Percentiles rank a stretch among this genome's conserved stretches.
Conservation (phyloP, 2,888 invertebrate species). For the Eucriotettix oculatus region DNA sequence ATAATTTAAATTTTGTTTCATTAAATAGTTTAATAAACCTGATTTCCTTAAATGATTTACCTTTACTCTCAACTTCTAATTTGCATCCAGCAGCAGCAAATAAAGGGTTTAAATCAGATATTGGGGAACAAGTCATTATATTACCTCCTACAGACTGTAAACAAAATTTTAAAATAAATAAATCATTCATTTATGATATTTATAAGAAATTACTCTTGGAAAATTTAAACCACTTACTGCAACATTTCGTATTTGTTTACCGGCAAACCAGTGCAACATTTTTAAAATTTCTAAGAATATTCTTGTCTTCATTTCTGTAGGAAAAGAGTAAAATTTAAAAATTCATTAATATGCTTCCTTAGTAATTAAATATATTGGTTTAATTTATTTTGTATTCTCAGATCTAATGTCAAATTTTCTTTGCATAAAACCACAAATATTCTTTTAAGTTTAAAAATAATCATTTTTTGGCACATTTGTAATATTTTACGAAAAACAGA, state of each 20-base stretch:
- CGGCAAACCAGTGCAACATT: conserved; percentile 91
- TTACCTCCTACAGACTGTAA: conserved; percentile 71
- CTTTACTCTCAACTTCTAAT: conserved; percentile 42
- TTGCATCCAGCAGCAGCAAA: conserved; percentile 59
- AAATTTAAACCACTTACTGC: conserved; percentile 35
- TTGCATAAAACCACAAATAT: no score
- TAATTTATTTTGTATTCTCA: no score
- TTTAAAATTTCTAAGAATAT: conserved; percentile 51
- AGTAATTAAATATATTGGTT: no score
- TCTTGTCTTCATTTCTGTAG: conserved; percentile 36
- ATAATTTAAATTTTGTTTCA: neutral
- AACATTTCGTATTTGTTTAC: conserved; percentile 86
- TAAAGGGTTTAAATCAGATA: conserved; percentile 88
- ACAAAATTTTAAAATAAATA: neutral
- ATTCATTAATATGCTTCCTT: no score
- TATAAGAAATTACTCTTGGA: no score
- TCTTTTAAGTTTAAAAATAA: no score
- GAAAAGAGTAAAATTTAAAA: conserved; percentile 12
- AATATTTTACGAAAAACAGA: no score
- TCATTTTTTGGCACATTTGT: no score
- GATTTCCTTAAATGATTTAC: conserved; percentile 11
- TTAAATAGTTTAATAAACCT: neutral
- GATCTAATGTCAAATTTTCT: no score
- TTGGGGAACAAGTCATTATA: conserved; percentile 88
- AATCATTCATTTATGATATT: no score